phyloP scores from a whole-genome alignment of 2,888 invertebrate genomes.

The Rhagonycha lutea region DNA sequence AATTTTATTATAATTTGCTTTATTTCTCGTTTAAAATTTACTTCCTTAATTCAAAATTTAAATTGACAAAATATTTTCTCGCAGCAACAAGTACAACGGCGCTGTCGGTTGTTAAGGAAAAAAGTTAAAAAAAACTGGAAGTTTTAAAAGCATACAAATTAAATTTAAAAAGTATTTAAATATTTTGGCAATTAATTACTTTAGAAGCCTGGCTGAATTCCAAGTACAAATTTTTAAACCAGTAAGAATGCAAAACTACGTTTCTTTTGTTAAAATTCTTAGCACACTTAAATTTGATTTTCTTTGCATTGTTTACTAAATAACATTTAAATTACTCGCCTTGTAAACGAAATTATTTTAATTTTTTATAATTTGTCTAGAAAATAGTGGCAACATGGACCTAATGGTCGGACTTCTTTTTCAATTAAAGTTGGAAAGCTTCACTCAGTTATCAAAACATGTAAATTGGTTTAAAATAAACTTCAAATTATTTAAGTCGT shows the following conservation, averaged over 20 bases:
- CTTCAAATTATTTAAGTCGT: too few relatives aligned
- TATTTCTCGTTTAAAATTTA: constrained; percentile 13
- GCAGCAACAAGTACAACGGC: not conserved
- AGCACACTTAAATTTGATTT: constrained; percentile 4
- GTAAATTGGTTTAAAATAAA: too few relatives aligned
- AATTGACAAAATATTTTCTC: not conserved
- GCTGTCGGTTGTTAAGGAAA: not conserved
- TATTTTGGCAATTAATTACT: constrained; percentile 18
- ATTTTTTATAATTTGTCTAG: not conserved
- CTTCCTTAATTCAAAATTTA: constrained; percentile 7
- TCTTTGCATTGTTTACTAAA: not conserved
- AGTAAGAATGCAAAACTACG: constrained; percentile 15
- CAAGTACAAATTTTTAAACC: constrained; percentile 20
- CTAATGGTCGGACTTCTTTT: too few relatives aligned
- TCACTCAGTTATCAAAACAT: too few relatives aligned
- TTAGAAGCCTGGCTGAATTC: constrained; percentile 11
- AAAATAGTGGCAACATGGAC: too few relatives aligned
- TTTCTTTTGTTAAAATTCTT: constrained; percentile 8
- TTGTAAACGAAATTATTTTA: not conserved
- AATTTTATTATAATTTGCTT: constrained; percentile 22
- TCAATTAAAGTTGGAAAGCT: too few relatives aligned
- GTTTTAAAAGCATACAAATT: constrained; percentile 9
- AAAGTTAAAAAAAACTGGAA: constrained; percentile 1
- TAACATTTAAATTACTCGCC: not conserved
- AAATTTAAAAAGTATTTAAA: constrained; percentile 11